Conservation (phyloP, 2,113 vertebrate species). For the Saccopteryx leptura region DNA sequence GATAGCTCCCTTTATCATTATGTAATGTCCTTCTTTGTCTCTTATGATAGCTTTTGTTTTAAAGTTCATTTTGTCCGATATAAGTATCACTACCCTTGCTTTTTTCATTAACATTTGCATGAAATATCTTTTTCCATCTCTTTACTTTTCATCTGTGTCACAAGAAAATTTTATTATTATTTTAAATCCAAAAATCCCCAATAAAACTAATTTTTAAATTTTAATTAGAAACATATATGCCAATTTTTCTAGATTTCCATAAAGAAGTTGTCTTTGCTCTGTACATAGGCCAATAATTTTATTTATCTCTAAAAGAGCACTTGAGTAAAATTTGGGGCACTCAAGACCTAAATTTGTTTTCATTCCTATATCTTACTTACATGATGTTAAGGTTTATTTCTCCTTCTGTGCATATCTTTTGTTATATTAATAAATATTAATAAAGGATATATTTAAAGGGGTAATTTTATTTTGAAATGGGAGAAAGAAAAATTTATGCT, state of each 20-base stretch:
- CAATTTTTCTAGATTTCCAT: neutral
- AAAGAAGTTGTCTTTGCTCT: constrained; percentile 32
- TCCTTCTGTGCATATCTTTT: constrained; percentile 39
- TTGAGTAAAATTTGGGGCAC: constrained; percentile 47
- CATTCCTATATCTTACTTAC: constrained; percentile 32
- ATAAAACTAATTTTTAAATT: neutral
- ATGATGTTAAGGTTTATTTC: neutral
- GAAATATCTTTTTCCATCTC: neutral
- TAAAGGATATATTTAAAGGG: constrained; percentile 69
- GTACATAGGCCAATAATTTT: constrained; percentile 8
- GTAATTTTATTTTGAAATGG: constrained; percentile 84
- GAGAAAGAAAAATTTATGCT: constrained; percentile 80
- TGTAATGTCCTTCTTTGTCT: neutral
- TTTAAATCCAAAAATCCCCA: constrained; percentile 51
- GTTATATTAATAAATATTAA: constrained; percentile 70
- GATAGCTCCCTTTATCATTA: neutral
- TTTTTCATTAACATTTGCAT: neutral
- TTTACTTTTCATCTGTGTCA: neutral
- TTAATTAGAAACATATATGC: neutral
- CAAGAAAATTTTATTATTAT: neutral
- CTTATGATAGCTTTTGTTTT: neutral
- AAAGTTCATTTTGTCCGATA: neutral
- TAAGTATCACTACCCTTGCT: neutral
- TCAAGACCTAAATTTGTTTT: constrained; percentile 37
- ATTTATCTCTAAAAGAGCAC: constrained; percentile 15